Base-by-base conservation (phyloP, 2,888 invertebrate species). In the Tetragonula carbonaria region DNA sequence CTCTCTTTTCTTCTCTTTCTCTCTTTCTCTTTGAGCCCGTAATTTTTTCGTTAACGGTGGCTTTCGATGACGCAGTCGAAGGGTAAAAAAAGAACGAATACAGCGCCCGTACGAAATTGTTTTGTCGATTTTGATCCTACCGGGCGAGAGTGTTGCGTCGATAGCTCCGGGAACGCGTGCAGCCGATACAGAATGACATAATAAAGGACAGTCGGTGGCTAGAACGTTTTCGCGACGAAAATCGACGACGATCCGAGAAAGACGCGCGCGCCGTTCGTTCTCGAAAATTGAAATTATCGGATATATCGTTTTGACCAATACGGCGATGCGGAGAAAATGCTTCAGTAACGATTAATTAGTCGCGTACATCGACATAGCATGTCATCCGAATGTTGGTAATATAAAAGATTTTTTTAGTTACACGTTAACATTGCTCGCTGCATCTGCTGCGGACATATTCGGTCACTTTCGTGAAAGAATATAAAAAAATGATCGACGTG, bases 331-430 rank as follows among this genome's bases (percentile, higher is more conserved):
- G 71, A 80, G 87, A 90, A 8, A 45, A 45, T 11, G 45, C 1
- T 45, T 45, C 45, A 8, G 45, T 8, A 28, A 45, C 45, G 90
- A 90, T 90, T 90, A 93, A 93, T 93, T 93, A 92, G 88, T 87
- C 84, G 72, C 84, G 84, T 74, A 80, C 68, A 38, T 63, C 51
- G 16, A 53, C 18, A 33, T 63, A 81, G 38, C 84, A 28, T 74
- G 68, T 68, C 82, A 71, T 80, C 57, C 87, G 89, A 92, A 92
- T 93, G 87, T 85, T 87, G 85, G 87, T 90, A 94, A 94, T 93
- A 93, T 89, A 91, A 94, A 94, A 93, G 94, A 94, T 94, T 94
- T 94, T 33, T 94, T 92, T 94, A 94, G 94, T 94, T 94, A 93
- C 88, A 92, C 91, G 91, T 91, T 91, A 91, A 88, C 91, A 85